These are phyloP conservation scores for Sebastes vulpes DNA, from an alignment of 2,797 vertebrate species.

Conservation along the genomic window DNA sequence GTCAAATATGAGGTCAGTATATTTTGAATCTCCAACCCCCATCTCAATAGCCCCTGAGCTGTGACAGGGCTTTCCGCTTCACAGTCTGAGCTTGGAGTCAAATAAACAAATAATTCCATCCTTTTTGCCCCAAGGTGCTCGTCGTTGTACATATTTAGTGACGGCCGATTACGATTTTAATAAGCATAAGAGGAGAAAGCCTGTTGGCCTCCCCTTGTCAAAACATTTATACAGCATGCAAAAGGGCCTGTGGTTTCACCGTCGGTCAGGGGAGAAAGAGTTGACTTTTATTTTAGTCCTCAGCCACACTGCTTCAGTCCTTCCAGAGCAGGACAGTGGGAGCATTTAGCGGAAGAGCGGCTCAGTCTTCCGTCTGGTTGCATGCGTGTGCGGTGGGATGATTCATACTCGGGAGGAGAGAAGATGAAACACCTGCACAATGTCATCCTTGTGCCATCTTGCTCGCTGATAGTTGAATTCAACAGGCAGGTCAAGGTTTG, in stretches of 20 bases:
- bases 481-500: not conserved
- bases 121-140: constrained; percentile 53
- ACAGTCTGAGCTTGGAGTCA: constrained; percentile 53
- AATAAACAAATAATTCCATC: constrained; percentile 78
- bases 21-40: constrained; percentile 78
- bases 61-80: constrained; percentile 57
- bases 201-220: constrained; percentile 59
- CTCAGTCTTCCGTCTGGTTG: constrained; percentile 39
- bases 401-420: constrained; percentile 37
- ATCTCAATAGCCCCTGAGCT: constrained; percentile 65
- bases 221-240: constrained; percentile 82
- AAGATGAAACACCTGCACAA: constrained; percentile 67
- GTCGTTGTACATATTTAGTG: constrained; percentile 70
- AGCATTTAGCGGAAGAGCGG: constrained; percentile 70
- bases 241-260: constrained; percentile 56
- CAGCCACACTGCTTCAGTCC: constrained; percentile 52
- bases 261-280: constrained; percentile 67
- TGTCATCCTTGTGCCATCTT: constrained; percentile 47
- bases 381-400: constrained; percentile 42
- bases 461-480: constrained; percentile 4
- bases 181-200: constrained; percentile 66
- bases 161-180: constrained; percentile 71
- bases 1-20: constrained; percentile 83
- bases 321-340: constrained; percentile 68
- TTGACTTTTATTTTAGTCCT: constrained; percentile 76